These are phyloP conservation scores for Aphaenogaster floridana DNA, from an alignment of 1,140 invertebrate genomes.

Conservation along the genomic window DNA sequence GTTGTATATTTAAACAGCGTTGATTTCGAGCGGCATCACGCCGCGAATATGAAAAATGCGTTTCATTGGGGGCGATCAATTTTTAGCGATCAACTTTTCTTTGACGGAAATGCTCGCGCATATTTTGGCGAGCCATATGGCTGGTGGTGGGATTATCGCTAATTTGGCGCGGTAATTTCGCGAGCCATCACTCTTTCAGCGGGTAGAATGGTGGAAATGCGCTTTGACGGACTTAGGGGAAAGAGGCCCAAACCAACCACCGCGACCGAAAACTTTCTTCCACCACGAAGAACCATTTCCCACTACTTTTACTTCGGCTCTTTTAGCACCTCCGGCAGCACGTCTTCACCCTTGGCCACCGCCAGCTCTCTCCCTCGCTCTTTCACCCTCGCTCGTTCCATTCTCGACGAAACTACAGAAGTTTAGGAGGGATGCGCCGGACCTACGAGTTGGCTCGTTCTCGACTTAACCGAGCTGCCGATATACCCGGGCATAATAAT, in stretches of 20 bases:
- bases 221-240: constrained; percentile 30
- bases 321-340: constrained; percentile 29
- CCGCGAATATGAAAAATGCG: not conserved
- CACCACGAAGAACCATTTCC: constrained; percentile 53
- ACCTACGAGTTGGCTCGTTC: constrained; percentile 57
- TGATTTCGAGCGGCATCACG: not conserved
- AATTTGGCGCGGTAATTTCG: constrained; percentile 32
- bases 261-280: constrained; percentile 52
- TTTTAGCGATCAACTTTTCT: not conserved
- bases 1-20: not conserved
- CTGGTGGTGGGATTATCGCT: not conserved
- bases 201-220: constrained; percentile 14
- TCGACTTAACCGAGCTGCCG: constrained; percentile 63
- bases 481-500: constrained; percentile 73
- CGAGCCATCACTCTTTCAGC: not conserved
- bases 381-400: constrained; percentile 22
- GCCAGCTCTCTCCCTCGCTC: not conserved
- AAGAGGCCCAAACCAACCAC: constrained; percentile 39
- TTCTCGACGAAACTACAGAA: constrained; percentile 56
- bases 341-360: constrained; percentile 41
- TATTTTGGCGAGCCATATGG: not conserved
- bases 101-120: too few relatives aligned
- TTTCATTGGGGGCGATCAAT: constrained; percentile 10
- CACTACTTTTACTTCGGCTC: constrained; percentile 52
- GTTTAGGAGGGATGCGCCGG: constrained; percentile 57